A percentile compares a stretch with the other conserved stretches of the same genome.
Evolutionary conservation across 2,113 vertebrate species (phyloP).

Genomic region (Bagarius yarrelli): DNA sequence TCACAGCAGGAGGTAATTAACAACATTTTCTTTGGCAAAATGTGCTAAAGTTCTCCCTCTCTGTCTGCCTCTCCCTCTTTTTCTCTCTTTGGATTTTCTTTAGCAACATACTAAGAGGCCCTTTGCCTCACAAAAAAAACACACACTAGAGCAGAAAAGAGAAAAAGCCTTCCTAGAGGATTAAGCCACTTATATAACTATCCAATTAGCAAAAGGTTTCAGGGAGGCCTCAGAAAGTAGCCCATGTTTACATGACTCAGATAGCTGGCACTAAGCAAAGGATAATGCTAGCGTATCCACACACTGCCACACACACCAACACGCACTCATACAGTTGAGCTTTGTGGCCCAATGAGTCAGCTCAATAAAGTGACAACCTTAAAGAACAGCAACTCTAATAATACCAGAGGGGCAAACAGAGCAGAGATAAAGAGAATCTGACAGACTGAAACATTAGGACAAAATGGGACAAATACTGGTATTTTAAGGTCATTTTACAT

Average conservation of each 20-base stretch:
- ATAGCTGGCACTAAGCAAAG: conserved; percentile 74
- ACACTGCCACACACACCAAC: conserved; percentile 49
- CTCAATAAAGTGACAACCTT: conserved; percentile 7
- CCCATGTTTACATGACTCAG: conserved; percentile 76
- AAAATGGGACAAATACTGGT: too few species aligned
- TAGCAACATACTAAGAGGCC: conserved; percentile 60
- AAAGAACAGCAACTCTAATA: conserved; percentile 1
- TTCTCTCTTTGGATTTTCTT: conserved; percentile 58
- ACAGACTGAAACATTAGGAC: neutral
- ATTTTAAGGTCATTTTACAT: too few species aligned
- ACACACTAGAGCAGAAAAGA: conserved; percentile 63
- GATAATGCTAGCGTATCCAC: conserved; percentile 71
- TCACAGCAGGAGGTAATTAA: conserved; percentile 63
- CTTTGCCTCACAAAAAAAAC: conserved; percentile 68
- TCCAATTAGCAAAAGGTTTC: conserved; percentile 73
- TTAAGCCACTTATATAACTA: conserved; percentile 78
- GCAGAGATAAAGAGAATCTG: neutral
- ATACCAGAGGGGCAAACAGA: neutral
- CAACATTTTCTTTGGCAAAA: conserved; percentile 57
- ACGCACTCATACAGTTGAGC: neutral
- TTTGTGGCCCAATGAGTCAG: conserved; percentile 8
- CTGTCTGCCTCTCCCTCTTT: conserved; percentile 58
- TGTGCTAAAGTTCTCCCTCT: conserved; percentile 28
- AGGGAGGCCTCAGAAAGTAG: conserved; percentile 66
- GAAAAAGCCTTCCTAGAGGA: conserved; percentile 67